phyloP scores from a whole-genome alignment of 1,140 invertebrate species.

The Medauroidea extradentata region DNA sequence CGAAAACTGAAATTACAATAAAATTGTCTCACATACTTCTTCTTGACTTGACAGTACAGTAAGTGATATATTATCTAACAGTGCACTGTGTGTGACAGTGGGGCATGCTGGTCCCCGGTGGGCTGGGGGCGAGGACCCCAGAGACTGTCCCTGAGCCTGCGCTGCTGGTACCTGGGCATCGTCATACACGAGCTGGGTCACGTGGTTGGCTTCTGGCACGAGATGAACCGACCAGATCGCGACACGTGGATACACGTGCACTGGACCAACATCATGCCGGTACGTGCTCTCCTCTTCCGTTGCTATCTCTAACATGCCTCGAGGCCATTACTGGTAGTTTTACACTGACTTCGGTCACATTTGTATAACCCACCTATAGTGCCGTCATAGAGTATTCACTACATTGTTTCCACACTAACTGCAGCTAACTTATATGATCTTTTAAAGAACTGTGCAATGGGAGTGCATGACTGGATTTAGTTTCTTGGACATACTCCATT shows the following conservation, averaged over 20 bases:
- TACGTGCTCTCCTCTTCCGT: slow-evolving; percentile 16
- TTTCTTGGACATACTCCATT: too few species aligned
- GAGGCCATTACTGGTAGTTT: too few species aligned
- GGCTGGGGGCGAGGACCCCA: slow-evolving; percentile 31
- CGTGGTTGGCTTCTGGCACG: slow-evolving; percentile 43
- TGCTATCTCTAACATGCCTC: too few species aligned
- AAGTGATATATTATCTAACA: background rate
- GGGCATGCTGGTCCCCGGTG: slow-evolving; percentile 40
- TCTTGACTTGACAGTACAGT: background rate
- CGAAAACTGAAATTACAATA: too few species aligned
- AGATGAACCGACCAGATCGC: slow-evolving; percentile 43
- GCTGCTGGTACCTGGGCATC: slow-evolving; percentile 39
- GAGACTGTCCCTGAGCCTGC: slow-evolving; percentile 34
- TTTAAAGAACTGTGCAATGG: too few species aligned
- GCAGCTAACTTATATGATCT: too few species aligned
- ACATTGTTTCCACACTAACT: too few species aligned
- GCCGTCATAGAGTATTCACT: too few species aligned
- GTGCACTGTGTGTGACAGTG: slow-evolving; percentile 14
- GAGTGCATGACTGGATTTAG: too few species aligned
- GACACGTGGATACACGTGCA: slow-evolving; percentile 40
- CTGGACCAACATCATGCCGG: slow-evolving; percentile 35
- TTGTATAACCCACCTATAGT: too few species aligned
- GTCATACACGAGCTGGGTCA: slow-evolving; percentile 43
- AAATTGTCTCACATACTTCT: too few species aligned
- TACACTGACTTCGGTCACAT: too few species aligned